phyloP scores from a whole-genome alignment of 2,888 invertebrate genomes.

The Andricus quercusramuli region DNA sequence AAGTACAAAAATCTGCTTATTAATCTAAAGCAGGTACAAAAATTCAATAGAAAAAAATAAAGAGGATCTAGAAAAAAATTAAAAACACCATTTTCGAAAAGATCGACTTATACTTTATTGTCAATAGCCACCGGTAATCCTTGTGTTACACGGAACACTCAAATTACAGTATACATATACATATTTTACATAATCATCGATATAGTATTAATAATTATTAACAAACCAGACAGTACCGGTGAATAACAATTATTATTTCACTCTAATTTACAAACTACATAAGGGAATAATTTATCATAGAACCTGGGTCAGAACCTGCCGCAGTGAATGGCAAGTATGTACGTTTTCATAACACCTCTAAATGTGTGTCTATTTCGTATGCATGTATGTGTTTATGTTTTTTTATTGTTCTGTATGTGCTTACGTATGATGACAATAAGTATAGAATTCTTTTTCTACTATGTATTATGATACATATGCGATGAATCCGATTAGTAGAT shows the following conservation, averaged over 20 bases:
- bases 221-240: conserved; percentile 74
- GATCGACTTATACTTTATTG: conserved; percentile 76
- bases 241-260: conserved; percentile 69
- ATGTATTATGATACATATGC: conserved; percentile 22
- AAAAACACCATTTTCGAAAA: conserved; percentile 66
- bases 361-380: background rate
- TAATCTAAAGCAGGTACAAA: background rate
- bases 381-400: conserved; percentile 1
- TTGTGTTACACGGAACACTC: conserved; percentile 75
- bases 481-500: conserved; percentile 4
- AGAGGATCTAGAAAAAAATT: conserved; percentile 1
- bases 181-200: conserved; percentile 76
- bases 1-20: too few relatives aligned
- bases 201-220: conserved; percentile 70
- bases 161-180: conserved; percentile 76
- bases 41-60: background rate
- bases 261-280: conserved; percentile 56
- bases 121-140: conserved; percentile 73
- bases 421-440: background rate
- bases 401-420: background rate
- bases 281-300: conserved; percentile 42
- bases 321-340: background rate
- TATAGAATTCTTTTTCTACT: background rate
- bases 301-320: conserved; percentile 19
- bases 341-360: conserved; percentile 9